phyloP scores from a whole-genome alignment of 1,140 invertebrate genomes.

The Batillaria attramentaria region DNA sequence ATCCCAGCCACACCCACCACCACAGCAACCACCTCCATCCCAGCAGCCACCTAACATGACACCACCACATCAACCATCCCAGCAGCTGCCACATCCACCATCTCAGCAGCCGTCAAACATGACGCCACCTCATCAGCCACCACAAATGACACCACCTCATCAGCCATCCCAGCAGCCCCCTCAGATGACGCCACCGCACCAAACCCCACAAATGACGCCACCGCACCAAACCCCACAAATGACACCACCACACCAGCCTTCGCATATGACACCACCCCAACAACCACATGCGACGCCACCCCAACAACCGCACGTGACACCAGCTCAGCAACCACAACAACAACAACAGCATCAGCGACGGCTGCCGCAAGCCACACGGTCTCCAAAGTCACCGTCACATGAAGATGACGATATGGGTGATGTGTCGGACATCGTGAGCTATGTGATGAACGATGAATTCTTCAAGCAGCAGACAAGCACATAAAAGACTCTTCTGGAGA shows the following conservation, averaged over 20 bases:
- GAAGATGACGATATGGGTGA: conserved; percentile 33
- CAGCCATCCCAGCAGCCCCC: not conserved
- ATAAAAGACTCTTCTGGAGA: too few relatives aligned
- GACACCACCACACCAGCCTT: not conserved
- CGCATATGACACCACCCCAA: conserved; percentile 15
- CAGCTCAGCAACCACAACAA: not conserved
- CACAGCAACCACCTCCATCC: too few relatives aligned
- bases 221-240: too few relatives aligned
- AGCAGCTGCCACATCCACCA: too few relatives aligned
- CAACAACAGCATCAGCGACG: too few relatives aligned
- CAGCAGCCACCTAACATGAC: too few relatives aligned
- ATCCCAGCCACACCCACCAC: too few relatives aligned
- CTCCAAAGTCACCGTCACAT: conserved; percentile 6
- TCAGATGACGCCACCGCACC: not conserved
- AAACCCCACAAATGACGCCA: not conserved
- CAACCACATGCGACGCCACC: not conserved
- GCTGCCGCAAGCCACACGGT: not conserved
- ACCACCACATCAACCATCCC: too few relatives aligned
- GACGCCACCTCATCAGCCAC: not conserved
- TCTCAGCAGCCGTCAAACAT: too few relatives aligned
- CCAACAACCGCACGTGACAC: not conserved
- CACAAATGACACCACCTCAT: not conserved
- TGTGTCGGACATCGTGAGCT: conserved; percentile 38
- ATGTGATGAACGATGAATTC: conserved; percentile 44
- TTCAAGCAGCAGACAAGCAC: conserved; percentile 42